Percentiles rank a stretch among this genome's conserved stretches.
These are phyloP conservation scores for Drosophila saltans DNA, from an alignment of 1,140 invertebrate genomes.

Conservation along the genomic window DNA sequence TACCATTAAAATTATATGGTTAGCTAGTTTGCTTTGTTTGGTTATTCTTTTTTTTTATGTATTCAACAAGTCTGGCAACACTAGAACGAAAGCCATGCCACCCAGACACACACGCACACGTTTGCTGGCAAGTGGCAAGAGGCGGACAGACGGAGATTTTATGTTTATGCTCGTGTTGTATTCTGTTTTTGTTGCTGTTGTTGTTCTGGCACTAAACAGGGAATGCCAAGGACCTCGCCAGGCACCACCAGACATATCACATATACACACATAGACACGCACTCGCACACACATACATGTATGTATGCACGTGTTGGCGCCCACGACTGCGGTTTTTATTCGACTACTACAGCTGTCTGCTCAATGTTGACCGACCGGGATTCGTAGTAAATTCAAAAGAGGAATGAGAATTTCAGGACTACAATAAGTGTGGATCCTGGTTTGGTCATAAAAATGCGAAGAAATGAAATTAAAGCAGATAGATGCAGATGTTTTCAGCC, in stretches of 20 bases:
- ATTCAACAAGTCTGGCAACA: conserved; percentile 58
- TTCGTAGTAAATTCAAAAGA: conserved; percentile 28
- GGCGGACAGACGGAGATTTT: conserved; percentile 6
- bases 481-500: conserved; percentile 60
- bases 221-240: conserved; percentile 57
- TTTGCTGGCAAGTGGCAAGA: too few species aligned
- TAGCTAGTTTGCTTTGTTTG: not conserved
- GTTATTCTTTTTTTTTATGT: not conserved
- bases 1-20: conserved; percentile 41
- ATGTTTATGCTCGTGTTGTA: conserved; percentile 27
- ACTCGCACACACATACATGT: conserved; percentile 17
- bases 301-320: conserved; percentile 52
- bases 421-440: conserved; percentile 18
- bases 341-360: conserved; percentile 52
- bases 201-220: conserved; percentile 28
- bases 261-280: not conserved
- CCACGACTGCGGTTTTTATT: conserved; percentile 45
- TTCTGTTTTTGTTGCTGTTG: conserved; percentile 16
- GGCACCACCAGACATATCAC: conserved; percentile 1
- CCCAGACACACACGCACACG: not conserved
- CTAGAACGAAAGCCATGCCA: conserved; percentile 19
- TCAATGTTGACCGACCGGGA: conserved; percentile 53
- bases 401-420: conserved; percentile 10
- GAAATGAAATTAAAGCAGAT: conserved; percentile 68
- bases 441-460: conserved; percentile 58